These are phyloP conservation scores for Zaprionus capensis DNA, from an alignment of 1,140 invertebrate species.

Conservation along the genomic window DNA sequence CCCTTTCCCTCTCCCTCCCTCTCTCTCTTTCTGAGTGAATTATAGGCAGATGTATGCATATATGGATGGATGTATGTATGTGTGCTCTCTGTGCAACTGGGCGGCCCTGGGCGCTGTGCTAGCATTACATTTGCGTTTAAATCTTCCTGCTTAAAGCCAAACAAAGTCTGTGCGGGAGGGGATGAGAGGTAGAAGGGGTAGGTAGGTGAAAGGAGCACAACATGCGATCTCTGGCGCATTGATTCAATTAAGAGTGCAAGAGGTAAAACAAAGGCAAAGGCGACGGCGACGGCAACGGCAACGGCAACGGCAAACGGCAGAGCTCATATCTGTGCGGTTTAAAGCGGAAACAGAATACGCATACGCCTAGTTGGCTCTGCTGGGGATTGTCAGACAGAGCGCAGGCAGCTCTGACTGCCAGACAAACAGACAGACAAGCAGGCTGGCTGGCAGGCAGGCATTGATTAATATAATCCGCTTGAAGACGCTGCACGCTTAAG, in stretches of 20 bases:
- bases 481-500: slow-evolving; percentile 74
- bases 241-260: slow-evolving; percentile 72
- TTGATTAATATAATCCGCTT: slow-evolving; percentile 84
- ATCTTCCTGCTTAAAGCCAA: slow-evolving; percentile 82
- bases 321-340: slow-evolving; percentile 16
- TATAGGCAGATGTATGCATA: slow-evolving; percentile 52
- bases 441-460: slow-evolving; percentile 47
- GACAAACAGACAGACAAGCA: background rate
- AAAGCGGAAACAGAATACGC: slow-evolving; percentile 54
- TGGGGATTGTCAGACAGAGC: background rate
- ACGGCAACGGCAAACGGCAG: background rate
- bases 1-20: background rate
- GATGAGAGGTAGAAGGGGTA: background rate
- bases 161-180: slow-evolving; percentile 59
- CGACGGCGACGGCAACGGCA: background rate
- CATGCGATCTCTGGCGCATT: slow-evolving; percentile 68
- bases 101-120: slow-evolving; percentile 54
- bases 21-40: slow-evolving; percentile 59
- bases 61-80: background rate
- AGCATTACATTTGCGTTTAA: slow-evolving; percentile 75
- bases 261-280: slow-evolving; percentile 25
- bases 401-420: background rate
- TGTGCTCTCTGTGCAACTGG: slow-evolving; percentile 23
- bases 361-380: slow-evolving; percentile 73
- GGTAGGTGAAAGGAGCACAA: slow-evolving; percentile 57